These are phyloP conservation scores for Struthidea cinerea DNA, from an alignment of 2,113 vertebrate species.

Conservation along the genomic window DNA sequence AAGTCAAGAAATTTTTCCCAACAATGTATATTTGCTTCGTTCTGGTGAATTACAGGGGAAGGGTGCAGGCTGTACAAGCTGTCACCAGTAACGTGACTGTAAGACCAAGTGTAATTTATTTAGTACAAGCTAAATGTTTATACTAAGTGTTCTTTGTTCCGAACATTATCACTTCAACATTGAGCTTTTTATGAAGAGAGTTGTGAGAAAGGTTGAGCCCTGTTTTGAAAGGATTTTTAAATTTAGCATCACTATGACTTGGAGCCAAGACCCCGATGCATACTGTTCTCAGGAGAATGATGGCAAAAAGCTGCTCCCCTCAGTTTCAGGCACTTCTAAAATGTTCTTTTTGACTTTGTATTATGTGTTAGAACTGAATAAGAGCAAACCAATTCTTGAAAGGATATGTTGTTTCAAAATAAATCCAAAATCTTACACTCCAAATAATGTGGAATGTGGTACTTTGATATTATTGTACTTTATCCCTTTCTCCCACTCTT, in stretches of 20 bases:
- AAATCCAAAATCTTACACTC: neutral
- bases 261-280: neutral
- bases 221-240: conserved; percentile 14
- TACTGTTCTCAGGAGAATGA: neutral
- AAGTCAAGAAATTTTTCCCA: conserved; percentile 7
- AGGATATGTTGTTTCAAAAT: neutral
- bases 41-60: neutral
- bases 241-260: neutral
- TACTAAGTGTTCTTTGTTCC: neutral
- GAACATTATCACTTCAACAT: conserved; percentile 17
- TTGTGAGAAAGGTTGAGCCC: conserved; percentile 12
- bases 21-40: neutral
- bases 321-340: neutral
- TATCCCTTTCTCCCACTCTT: neutral
- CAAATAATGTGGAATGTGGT: neutral
- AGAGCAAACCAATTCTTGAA: neutral
- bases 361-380: neutral
- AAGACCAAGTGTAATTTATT: conserved; percentile 15
- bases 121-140: conserved; percentile 14
- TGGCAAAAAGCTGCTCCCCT: neutral
- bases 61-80: neutral
- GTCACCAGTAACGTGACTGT: conserved; percentile 7
- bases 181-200: conserved; percentile 1
- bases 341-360: neutral
- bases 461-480: neutral